These are phyloP conservation scores for Natator depressus DNA, from an alignment of 2,113 vertebrate genomes.

Conservation along the genomic window DNA sequence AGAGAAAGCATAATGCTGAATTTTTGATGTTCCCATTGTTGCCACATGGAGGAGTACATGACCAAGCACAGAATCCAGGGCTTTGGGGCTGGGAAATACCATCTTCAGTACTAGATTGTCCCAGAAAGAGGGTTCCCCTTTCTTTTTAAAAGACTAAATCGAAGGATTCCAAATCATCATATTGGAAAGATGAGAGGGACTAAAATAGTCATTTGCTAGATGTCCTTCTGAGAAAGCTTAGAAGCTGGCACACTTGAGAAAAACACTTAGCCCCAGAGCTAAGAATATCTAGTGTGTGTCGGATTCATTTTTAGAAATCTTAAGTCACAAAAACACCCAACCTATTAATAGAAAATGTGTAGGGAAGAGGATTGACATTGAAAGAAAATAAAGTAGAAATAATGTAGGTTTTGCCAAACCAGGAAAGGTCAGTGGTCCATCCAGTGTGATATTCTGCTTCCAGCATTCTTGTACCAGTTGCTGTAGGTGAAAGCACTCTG, in stretches of 20 bases:
- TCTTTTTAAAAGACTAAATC: not conserved
- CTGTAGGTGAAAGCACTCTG: not conserved
- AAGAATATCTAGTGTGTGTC: constrained; percentile 21
- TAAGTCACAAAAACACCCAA: not conserved
- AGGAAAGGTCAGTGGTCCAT: not conserved
- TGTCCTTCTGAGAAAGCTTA: not conserved
- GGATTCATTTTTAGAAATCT: constrained; percentile 38
- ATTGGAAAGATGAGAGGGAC: not conserved
- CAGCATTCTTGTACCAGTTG: not conserved
- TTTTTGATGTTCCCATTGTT: not conserved
- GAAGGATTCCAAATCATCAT: not conserved
- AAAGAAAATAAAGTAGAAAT: not conserved
- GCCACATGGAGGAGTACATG: rapidly evolving
- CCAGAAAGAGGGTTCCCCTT: not conserved
- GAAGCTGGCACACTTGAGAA: not conserved
- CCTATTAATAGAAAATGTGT: not conserved
- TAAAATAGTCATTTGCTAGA: not conserved
- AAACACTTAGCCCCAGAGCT: not conserved
- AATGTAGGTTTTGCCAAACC: not conserved
- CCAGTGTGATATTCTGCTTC: not conserved
- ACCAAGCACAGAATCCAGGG: not conserved
- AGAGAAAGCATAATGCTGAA: not conserved
- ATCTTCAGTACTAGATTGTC: not conserved
- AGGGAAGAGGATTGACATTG: not conserved
- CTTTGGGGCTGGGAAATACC: not conserved